Conservation (phyloP, 2,888 invertebrate genomes). For the Polydrusus pterygomalis region DNA sequence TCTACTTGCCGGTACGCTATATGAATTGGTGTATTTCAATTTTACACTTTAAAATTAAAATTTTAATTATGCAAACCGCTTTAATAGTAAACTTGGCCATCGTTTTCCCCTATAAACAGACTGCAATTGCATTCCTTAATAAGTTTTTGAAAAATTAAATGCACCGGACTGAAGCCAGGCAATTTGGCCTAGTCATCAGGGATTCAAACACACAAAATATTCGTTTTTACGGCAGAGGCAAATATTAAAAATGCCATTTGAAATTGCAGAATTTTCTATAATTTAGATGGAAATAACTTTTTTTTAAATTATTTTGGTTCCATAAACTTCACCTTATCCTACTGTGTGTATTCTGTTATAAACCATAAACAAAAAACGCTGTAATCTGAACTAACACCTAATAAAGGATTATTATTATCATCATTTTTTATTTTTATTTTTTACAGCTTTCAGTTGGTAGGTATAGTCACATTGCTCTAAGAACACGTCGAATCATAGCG, state of each 20-base stretch:
- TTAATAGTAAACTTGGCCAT: neutral
- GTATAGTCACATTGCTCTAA: too few species aligned
- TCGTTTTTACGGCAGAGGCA: neutral
- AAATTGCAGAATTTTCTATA: neutral
- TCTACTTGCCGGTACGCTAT: too few species aligned
- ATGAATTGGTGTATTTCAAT: too few species aligned
- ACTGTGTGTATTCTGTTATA: too few species aligned
- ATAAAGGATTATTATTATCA: too few species aligned
- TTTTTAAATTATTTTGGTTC: too few species aligned
- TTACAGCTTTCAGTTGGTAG: too few species aligned
- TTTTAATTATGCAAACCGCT: neutral
- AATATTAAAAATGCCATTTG: conserved; percentile 3
- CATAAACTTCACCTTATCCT: too few species aligned
- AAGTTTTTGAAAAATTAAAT: conserved; percentile 20
- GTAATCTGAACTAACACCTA: too few species aligned
- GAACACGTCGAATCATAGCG: too few species aligned
- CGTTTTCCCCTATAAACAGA: neutral
- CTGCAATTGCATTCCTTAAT: neutral
- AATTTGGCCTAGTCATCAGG: neutral
- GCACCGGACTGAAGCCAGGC: neutral
- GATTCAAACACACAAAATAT: neutral
- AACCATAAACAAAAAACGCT: too few species aligned
- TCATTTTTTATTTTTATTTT: too few species aligned
- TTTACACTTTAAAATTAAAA: neutral
- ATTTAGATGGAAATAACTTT: neutral